Conservation (phyloP, 2,797 vertebrate genomes). For the Dallia pectoralis region DNA sequence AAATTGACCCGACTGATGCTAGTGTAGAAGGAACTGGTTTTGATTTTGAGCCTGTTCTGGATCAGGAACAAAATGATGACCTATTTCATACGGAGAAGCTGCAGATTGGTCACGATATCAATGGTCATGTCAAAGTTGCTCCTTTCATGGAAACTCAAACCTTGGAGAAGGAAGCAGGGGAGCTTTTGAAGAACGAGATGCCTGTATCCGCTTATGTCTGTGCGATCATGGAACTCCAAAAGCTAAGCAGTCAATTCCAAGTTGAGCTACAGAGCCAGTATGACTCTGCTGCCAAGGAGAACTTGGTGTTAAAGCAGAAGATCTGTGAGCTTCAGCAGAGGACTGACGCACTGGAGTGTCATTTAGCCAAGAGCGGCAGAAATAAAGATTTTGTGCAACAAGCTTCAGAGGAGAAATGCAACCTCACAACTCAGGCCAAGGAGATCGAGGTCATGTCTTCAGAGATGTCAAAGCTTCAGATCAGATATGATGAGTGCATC, state of each 20-base stretch:
- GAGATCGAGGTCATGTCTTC: constrained; percentile 50
- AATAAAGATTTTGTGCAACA: constrained; percentile 56
- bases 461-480: constrained; percentile 43
- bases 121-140: constrained; percentile 19
- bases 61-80: constrained; percentile 22
- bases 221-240: constrained; percentile 28
- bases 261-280: constrained; percentile 40
- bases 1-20: constrained; percentile 10
- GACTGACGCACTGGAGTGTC: constrained; percentile 62
- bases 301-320: constrained; percentile 67
- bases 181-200: constrained; percentile 9
- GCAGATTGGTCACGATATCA: constrained; percentile 36
- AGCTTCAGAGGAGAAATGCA: constrained; percentile 64
- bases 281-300: constrained; percentile 55
- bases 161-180: constrained; percentile 5
- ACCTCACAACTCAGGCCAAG: constrained; percentile 56
- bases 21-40: constrained; percentile 18
- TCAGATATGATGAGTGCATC: constrained; percentile 54
- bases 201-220: constrained; percentile 13
- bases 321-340: constrained; percentile 74
- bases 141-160: constrained; percentile 9
- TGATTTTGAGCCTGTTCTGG: constrained; percentile 26
- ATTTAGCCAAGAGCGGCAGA: constrained; percentile 49
- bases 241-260: constrained; percentile 34
- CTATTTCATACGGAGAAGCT: constrained; percentile 23